phyloP scores from a whole-genome alignment of 2,888 invertebrate species.

The Epinotia bilunana region DNA sequence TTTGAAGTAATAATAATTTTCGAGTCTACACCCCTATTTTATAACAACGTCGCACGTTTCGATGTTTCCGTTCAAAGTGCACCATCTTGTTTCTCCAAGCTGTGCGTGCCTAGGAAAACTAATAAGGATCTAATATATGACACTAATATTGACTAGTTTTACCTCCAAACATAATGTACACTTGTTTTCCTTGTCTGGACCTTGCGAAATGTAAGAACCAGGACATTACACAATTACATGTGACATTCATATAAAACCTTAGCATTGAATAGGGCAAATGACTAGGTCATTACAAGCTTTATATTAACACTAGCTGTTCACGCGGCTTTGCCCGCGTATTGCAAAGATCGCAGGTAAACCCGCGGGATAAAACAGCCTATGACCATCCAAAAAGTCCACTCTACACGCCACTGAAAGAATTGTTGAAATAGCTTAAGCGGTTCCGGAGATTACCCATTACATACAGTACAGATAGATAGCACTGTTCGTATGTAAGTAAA shows the following conservation, averaged over 20 bases:
- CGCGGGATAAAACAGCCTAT: too few relatives aligned
- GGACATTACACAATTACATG: not conserved
- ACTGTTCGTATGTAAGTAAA: too few relatives aligned
- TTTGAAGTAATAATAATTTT: too few relatives aligned
- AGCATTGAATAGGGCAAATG: not conserved
- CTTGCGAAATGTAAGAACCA: not conserved
- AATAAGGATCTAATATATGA: constrained; percentile 14
- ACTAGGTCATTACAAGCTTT: not conserved
- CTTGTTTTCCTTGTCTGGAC: constrained; percentile 14
- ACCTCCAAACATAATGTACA: not conserved
- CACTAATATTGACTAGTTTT: constrained; percentile 8
- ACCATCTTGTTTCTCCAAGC: constrained; percentile 13
- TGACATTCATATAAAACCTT: constrained; percentile 2
- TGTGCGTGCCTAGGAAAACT: not conserved
- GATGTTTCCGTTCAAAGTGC: not conserved
- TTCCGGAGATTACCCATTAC: too few relatives aligned
- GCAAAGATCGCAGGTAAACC: too few relatives aligned
- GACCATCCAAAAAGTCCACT: too few relatives aligned
- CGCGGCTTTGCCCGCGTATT: too few relatives aligned
- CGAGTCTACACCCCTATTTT: too few relatives aligned
- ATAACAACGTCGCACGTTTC: not conserved
- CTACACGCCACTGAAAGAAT: too few relatives aligned
- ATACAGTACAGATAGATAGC: too few relatives aligned
- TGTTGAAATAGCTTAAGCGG: too few relatives aligned
- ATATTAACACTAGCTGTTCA: too few relatives aligned